Percentiles rank a stretch among this genome's conserved stretches.
phyloP scores from a whole-genome alignment of 2,113 vertebrate genomes.

The Scopus umbretta region DNA sequence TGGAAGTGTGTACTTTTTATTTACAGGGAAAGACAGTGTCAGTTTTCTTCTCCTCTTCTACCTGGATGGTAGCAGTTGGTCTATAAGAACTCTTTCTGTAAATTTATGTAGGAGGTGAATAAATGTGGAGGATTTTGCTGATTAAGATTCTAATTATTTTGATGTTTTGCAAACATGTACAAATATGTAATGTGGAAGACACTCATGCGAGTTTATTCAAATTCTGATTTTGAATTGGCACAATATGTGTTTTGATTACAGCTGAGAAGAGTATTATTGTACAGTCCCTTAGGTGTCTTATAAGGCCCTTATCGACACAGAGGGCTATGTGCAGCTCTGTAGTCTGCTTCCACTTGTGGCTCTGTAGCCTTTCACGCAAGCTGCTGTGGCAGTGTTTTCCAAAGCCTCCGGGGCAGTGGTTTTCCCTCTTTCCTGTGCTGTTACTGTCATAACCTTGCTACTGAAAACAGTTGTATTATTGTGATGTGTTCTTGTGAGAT shows the following conservation, averaged over 20 bases:
- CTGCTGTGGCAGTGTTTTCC: background rate
- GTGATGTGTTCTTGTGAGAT: background rate
- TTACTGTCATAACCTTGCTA: background rate
- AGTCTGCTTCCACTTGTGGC: background rate
- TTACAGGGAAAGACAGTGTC: background rate
- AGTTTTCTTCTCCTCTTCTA: background rate
- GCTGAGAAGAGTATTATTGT: constrained; percentile 16
- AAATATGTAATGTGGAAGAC: background rate
- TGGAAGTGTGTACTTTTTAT: background rate
- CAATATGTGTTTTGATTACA: constrained; percentile 58
- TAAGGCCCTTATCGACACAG: background rate
- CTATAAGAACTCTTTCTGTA: background rate
- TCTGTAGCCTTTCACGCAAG: background rate
- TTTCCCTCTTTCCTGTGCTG: background rate
- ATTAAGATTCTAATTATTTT: background rate
- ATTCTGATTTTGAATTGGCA: background rate
- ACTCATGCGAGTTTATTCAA: background rate
- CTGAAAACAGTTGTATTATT: background rate
- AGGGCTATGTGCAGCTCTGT: background rate
- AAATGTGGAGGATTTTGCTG: background rate
- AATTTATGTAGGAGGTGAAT: background rate
- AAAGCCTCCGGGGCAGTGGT: background rate
- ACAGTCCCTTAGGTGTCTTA: background rate
- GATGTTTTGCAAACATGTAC: background rate
- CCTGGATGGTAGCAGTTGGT: background rate